Evolutionary conservation across 2,888 invertebrate genomes (phyloP).

Genomic region (Tachystola acroxantha): DNA sequence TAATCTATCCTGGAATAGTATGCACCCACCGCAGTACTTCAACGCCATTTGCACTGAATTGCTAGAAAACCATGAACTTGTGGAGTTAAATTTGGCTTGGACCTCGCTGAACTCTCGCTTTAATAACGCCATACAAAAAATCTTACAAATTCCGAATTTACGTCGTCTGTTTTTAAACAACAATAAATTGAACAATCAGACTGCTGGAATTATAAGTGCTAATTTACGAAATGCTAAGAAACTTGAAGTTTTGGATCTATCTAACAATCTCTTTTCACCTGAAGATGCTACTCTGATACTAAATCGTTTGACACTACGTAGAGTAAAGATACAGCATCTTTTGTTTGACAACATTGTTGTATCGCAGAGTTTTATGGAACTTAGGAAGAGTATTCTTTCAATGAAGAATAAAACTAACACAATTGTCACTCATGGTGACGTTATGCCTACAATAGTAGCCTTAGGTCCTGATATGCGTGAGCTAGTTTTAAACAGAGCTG

Average conservation of each 20-base stretch:
- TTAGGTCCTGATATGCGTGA: conserved; percentile 24
- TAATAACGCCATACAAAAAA: conserved; percentile 18
- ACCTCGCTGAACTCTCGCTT: conserved; percentile 24
- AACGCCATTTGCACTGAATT: conserved; percentile 10
- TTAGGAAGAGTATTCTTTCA: conserved; percentile 19
- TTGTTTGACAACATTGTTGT: conserved; percentile 36
- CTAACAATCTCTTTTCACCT: conserved; percentile 36
- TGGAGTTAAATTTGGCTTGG: conserved; percentile 33
- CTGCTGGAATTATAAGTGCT: conserved; percentile 21
- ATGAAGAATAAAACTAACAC: conserved; percentile 22
- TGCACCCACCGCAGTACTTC: conserved; percentile 17
- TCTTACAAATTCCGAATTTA: conserved; percentile 19
- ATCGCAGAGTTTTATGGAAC: conserved; percentile 26
- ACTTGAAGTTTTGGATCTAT: conserved; percentile 34
- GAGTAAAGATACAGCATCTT: conserved; percentile 30
- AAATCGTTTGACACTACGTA: conserved; percentile 17
- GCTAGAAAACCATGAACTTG: conserved; percentile 18
- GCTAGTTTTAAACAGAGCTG: conserved; percentile 33
- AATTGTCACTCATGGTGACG: conserved; percentile 30
- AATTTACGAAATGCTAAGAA: conserved; percentile 23
- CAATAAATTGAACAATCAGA: conserved; percentile 23
- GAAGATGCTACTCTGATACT: conserved; percentile 31
- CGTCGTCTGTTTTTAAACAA: conserved; percentile 24
- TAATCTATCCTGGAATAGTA: conserved; percentile 42
- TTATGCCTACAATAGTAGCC: conserved; percentile 18